A percentile compares a stretch with the other conserved stretches of the same genome.
phyloP scores from a whole-genome alignment of 2,888 invertebrate species.

The Hydroisotoma schaefferi region DNA sequence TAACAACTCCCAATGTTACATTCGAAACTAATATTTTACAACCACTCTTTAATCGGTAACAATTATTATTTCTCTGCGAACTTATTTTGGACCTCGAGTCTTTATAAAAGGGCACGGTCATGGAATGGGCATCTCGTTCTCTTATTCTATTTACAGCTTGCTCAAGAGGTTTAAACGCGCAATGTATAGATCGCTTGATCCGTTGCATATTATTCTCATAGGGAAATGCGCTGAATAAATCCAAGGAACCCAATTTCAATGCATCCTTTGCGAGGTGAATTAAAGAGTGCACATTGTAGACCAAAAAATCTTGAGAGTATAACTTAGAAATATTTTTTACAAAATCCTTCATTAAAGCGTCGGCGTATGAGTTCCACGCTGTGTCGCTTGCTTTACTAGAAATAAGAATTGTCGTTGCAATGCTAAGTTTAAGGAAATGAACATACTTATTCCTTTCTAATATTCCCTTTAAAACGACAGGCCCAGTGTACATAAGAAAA shows the following conservation, averaged over 20 bases:
- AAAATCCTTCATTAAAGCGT: conserved; percentile 45
- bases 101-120: no score
- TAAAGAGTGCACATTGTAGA: conserved; percentile 52
- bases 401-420: neutral
- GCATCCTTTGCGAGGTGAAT: conserved; percentile 51
- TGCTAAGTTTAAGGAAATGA: conserved; percentile 4
- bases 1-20: no score
- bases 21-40: no score
- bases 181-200: conserved; percentile 35
- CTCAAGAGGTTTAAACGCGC: no score
- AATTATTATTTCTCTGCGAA: no score
- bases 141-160: no score
- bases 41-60: no score
- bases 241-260: conserved; percentile 49
- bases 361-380: conserved; percentile 38
- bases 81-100: no score
- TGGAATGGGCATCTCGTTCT: no score
- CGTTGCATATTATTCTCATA: conserved; percentile 51
- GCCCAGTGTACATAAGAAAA: conserved; percentile 47
- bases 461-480: conserved; percentile 30
- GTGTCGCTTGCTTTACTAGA: neutral
- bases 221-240: conserved; percentile 50
- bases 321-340: conserved; percentile 47
- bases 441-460: conserved; percentile 22
- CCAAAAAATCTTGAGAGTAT: conserved; percentile 50